Evolutionary conservation across 2,797 vertebrate species (phyloP).

Genomic region (Notolabrus celidotus): DNA sequence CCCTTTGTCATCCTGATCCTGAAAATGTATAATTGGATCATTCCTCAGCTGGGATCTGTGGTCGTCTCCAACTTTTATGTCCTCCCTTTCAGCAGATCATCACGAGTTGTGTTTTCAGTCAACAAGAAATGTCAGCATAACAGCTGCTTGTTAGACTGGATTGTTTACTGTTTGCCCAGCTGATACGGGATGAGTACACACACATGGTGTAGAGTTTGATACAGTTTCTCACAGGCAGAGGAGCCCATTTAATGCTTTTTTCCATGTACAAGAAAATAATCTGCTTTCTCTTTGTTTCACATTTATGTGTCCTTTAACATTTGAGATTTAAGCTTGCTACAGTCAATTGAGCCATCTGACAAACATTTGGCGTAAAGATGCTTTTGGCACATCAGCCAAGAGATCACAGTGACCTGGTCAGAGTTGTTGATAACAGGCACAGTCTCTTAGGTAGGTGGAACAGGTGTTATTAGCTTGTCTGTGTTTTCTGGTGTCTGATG

Average conservation of each 20-base stretch:
- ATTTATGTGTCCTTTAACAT: slow-evolving; percentile 20
- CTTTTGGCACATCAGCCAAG: slow-evolving; percentile 11
- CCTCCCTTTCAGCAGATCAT: slow-evolving; percentile 17
- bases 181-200: slow-evolving; percentile 26
- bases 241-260: background rate
- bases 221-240: slow-evolving; percentile 1
- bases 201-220: background rate
- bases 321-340: slow-evolving; percentile 7
- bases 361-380: slow-evolving; percentile 28
- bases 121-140: slow-evolving; percentile 57
- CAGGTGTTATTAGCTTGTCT: background rate
- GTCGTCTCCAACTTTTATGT: slow-evolving; percentile 22
- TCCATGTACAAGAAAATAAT: background rate
- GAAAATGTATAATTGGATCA: slow-evolving; percentile 1
- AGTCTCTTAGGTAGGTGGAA: background rate
- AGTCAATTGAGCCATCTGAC: slow-evolving; percentile 13
- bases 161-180: slow-evolving; percentile 44
- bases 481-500: background rate
- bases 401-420: slow-evolving; percentile 4
- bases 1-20: background rate
- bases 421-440: background rate
- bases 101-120: slow-evolving; percentile 62
- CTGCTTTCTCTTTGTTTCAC: background rate
- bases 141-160: slow-evolving; percentile 58
- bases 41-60: slow-evolving; percentile 15